Conservation (phyloP, 1,140 invertebrate genomes). For the Oscheius sp. region DNA sequence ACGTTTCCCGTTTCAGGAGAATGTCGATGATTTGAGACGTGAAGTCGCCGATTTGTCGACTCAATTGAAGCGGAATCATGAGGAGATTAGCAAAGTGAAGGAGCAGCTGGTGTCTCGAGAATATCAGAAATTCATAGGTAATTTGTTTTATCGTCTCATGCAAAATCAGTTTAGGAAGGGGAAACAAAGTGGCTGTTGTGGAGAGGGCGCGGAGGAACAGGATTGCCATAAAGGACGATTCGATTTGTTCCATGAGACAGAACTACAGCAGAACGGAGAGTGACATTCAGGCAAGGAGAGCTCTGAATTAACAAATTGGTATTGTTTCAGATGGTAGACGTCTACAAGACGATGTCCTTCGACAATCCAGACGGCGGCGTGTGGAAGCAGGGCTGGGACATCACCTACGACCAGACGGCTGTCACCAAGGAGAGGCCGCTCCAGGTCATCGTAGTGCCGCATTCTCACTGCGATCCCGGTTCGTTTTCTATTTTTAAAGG, state of each 20-base stretch:
- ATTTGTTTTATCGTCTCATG: not conserved
- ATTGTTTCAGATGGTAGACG: conserved; percentile 74
- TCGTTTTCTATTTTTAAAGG: not conserved
- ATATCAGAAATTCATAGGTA: not conserved
- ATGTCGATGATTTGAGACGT: not conserved
- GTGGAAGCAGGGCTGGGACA: conserved; percentile 94
- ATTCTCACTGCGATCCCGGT: conserved; percentile 91
- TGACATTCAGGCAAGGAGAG: conserved; percentile 5
- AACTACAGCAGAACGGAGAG: conserved; percentile 11
- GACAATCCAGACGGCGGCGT: conserved; percentile 91
- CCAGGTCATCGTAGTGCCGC: conserved; percentile 88
- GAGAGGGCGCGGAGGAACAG: conserved; percentile 17
- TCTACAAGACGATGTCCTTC: conserved; percentile 83
- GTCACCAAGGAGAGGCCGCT: conserved; percentile 79
- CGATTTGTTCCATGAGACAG: conserved; percentile 6
- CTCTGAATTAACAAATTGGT: not conserved
- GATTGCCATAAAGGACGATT: not conserved
- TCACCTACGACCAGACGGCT: conserved; percentile 75
- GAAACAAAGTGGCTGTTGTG: conserved; percentile 29
- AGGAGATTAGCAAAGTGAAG: not conserved
- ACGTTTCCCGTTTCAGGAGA: not conserved
- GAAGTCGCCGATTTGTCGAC: not conserved
- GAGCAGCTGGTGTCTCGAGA: conserved; percentile 5
- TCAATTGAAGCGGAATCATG: not conserved
- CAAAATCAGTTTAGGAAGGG: not conserved